phyloP scores from a whole-genome alignment of 2,113 vertebrate species.

The Galemys pyrenaicus region DNA sequence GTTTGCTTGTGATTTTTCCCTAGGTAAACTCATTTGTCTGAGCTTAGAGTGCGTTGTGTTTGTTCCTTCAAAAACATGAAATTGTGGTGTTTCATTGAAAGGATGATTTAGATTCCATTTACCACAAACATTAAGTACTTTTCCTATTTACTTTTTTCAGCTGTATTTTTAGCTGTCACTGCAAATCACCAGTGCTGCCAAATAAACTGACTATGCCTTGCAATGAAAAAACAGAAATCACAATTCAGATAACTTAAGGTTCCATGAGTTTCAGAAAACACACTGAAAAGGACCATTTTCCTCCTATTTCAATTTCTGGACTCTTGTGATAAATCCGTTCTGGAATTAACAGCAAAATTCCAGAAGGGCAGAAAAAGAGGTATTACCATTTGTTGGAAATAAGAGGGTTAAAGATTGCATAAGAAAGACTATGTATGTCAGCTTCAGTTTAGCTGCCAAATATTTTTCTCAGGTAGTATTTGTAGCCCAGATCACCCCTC shows the following conservation, averaged over 20 bases:
- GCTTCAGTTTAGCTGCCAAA: background rate
- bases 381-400: background rate
- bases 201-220: conserved; percentile 11
- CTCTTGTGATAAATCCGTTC: conserved; percentile 17
- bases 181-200: conserved; percentile 61
- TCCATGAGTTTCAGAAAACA: conserved; percentile 55
- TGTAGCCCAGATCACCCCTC: background rate
- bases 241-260: background rate
- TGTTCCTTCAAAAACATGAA: conserved; percentile 59
- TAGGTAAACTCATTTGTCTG: conserved; percentile 71
- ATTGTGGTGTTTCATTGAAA: conserved; percentile 64
- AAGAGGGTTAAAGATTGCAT: background rate
- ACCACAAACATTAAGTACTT: conserved; percentile 69
- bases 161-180: conserved; percentile 66
- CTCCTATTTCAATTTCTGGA: conserved; percentile 12
- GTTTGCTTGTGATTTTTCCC: conserved; percentile 64
- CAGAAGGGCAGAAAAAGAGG: background rate
- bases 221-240: conserved; percentile 37
- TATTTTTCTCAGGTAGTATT: conserved; percentile 15
- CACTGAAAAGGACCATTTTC: background rate
- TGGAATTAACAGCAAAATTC: conserved; percentile 40
- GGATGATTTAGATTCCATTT: conserved; percentile 62
- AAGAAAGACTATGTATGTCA: background rate
- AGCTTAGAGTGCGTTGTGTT: conserved; percentile 45
- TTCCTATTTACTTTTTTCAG: conserved; percentile 56